Evolutionary conservation across 2,888 invertebrate species (phyloP), one percentile per base, ranked within the genome.

Genomic region (Lepidochitona cinerea): DNA sequence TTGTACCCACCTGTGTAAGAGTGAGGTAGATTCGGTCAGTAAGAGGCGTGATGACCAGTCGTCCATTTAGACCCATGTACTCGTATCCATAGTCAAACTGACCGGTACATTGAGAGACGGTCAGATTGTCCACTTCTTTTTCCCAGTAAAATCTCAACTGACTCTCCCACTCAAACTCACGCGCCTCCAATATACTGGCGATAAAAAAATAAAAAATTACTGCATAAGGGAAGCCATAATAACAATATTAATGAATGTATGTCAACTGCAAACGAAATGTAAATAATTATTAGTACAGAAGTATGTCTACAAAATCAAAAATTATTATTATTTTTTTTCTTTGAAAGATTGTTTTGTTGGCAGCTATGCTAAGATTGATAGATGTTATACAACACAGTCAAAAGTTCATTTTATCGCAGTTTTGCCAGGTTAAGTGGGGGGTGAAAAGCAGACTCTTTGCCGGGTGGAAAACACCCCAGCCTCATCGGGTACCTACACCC

Each of bases 161-260:
- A 86, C 96, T 96, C 90, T 97, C 97, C 97, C 97, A 97, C 85
- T 96, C 95, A 85, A 97, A 97, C 91, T 97, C 97, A 75, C 94
- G 92, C 0, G 94, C 94, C 83, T 96, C 95, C 37, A 95, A 93
- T 23, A 97, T 94, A 90, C 96, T 96, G 89, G 94, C 94, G 12
- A 49, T 5, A 49, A 18, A 49, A 18, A 49, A 49, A 2, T n/a
- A n/a, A n/a, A n/a, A n/a, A n/a, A n/a, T n/a, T n/a, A n/a, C n/a
- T n/a, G n/a, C n/a, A n/a, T n/a, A n/a, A n/a, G n/a, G n/a, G n/a
- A n/a, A n/a, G n/a, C n/a, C n/a, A n/a, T n/a, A n/a, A n/a, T n/a
- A 41, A 41, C 41, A 18, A 41, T 9, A 41, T 12, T 41, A 41
- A 18, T 41, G 9, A 41, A 41, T 12, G 9, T 41, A 9, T 41